A percentile compares a stretch with the other conserved stretches of the same genome.
Evolutionary conservation across 2,888 invertebrate genomes (phyloP).

Genomic region (Yponomeuta plumbellus): DNA sequence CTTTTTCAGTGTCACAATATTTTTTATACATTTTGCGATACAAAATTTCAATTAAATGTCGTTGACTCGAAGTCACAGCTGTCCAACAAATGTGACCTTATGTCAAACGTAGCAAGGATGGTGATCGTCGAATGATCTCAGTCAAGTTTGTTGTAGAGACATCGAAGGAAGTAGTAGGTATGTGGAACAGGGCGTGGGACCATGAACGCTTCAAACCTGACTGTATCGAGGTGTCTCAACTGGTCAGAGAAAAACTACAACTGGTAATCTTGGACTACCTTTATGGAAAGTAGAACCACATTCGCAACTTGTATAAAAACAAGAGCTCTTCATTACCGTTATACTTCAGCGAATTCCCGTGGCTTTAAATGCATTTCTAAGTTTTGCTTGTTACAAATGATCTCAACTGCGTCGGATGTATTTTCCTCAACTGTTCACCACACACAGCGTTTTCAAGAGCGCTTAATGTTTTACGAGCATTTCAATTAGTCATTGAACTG

Average conservation of each 20-base stretch:
- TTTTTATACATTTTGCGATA: not conserved
- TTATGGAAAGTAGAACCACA: slow-evolving; percentile 47
- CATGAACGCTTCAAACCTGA: slow-evolving; percentile 57
- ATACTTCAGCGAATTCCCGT: not conserved
- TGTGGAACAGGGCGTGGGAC: slow-evolving; percentile 65
- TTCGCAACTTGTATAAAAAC: slow-evolving; percentile 18
- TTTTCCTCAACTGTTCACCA: slow-evolving; percentile 13
- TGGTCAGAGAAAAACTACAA: slow-evolving; percentile 60
- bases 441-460: slow-evolving; percentile 36
- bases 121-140: not conserved
- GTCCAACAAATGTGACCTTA: not conserved
- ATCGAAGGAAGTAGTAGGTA: slow-evolving; percentile 28
- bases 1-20: not conserved
- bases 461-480: slow-evolving; percentile 48
- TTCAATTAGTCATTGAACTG: slow-evolving; percentile 63
- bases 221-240: slow-evolving; percentile 71
- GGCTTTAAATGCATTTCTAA: not conserved
- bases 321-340: not conserved
- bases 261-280: slow-evolving; percentile 23
- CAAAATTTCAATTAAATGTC: not conserved
- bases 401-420: not conserved
- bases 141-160: slow-evolving; percentile 1
- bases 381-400: not conserved
- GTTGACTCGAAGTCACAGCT: not conserved
- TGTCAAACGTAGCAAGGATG: not conserved